These are phyloP conservation scores for Triplophysa dalaica DNA, from an alignment of 2,113 vertebrate species.

Conservation along the genomic window DNA sequence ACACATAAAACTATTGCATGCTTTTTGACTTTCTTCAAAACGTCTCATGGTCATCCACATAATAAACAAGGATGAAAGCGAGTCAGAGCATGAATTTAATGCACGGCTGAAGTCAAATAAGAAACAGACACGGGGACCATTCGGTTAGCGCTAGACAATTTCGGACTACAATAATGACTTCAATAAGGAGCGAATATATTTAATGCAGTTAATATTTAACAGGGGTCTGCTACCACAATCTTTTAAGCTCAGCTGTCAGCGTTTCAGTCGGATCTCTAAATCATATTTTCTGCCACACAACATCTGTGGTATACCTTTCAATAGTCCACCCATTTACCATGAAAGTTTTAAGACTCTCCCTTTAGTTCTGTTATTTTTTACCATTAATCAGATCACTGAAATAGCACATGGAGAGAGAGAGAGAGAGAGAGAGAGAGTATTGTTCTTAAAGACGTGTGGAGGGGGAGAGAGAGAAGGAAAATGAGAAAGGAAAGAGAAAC, in stretches of 20 bases:
- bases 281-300: not conserved
- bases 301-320: conserved; percentile 30
- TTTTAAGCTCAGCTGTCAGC: not conserved
- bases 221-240: conserved; percentile 15
- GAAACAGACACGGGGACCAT: conserved; percentile 37
- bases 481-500: conserved; percentile 4
- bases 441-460: conserved; percentile 35
- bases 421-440: conserved; percentile 32
- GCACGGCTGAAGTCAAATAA: conserved; percentile 37
- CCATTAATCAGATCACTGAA: conserved; percentile 52
- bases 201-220: conserved; percentile 36
- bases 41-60: too few relatives aligned
- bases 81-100: conserved; percentile 8
- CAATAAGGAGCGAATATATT: conserved; percentile 33
- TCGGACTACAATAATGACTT: conserved; percentile 28
- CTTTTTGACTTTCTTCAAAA: too few relatives aligned
- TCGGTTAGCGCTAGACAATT: conserved; percentile 14
- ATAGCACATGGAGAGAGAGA: conserved; percentile 37
- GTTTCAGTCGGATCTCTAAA: not conserved
- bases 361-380: conserved; percentile 35
- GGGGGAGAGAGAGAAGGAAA: not conserved
- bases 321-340: conserved; percentile 38
- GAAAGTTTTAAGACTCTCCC: conserved; percentile 49
- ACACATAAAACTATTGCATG: too few relatives aligned
- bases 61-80: conserved; percentile 20